Evolutionary conservation across 1,140 invertebrate species (phyloP).

Genomic region (Apis florea): DNA sequence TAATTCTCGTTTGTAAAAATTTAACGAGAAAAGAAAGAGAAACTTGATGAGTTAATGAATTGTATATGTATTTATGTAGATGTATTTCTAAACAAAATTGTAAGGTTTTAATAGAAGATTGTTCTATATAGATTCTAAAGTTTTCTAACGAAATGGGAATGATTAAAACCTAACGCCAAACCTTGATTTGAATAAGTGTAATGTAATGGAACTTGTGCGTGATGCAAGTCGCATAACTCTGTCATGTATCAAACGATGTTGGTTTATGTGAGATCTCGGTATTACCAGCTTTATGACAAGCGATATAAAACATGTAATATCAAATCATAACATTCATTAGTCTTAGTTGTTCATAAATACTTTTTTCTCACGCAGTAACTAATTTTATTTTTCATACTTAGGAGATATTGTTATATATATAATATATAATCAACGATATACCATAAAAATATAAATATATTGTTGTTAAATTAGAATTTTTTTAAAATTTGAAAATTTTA

Average conservation of each 20-base stretch:
- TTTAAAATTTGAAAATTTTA: no score
- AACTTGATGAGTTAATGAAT: no score
- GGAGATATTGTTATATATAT: no score
- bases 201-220: slow-evolving; percentile 11
- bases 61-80: no score
- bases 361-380: not conserved
- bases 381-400: no score
- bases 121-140: not conserved
- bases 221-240: not conserved
- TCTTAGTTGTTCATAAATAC: not conserved
- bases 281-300: not conserved
- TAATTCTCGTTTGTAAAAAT: no score
- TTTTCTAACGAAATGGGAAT: not conserved
- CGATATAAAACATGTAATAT: not conserved
- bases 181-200: not conserved
- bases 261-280: not conserved
- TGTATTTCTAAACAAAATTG: no score
- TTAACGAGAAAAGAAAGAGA: no score
- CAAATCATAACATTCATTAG: not conserved
- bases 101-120: not conserved
- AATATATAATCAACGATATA: no score
- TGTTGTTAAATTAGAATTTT: no score
- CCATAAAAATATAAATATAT: no score
- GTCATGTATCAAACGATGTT: not conserved
- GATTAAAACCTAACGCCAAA: not conserved